Evolutionary conservation across 92 coral and sea anemone genomes (phyloP).

Genomic region (Parazoanthus darwini): DNA sequence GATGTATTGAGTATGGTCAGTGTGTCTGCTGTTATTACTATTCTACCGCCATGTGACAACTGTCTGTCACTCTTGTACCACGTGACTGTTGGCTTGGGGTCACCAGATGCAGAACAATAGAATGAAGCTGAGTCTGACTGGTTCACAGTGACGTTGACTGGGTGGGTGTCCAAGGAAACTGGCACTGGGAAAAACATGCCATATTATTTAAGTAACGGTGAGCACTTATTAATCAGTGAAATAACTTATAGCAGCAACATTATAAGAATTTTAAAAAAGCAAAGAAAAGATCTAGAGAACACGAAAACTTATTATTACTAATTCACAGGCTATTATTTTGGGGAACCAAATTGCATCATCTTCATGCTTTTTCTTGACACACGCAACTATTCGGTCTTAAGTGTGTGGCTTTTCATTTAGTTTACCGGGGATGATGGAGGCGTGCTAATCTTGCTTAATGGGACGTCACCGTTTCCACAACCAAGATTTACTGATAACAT

Average conservation of each 20-base stretch:
- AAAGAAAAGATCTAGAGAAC: not conserved
- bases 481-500: too few species aligned
- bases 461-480: too few species aligned
- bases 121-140: constrained; percentile 84
- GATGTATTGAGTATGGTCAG: constrained; percentile 57
- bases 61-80: constrained; percentile 73
- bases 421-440: too few species aligned
- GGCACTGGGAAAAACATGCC: constrained; percentile 64
- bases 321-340: too few species aligned
- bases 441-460: too few species aligned
- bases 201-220: not conserved
- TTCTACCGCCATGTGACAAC: constrained; percentile 67
- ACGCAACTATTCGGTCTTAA: too few species aligned
- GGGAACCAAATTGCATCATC: too few species aligned
- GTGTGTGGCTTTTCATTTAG: too few species aligned
- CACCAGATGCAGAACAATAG: constrained; percentile 86
- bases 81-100: constrained; percentile 84
- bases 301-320: not conserved
- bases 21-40: constrained; percentile 62
- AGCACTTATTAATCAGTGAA: not conserved
- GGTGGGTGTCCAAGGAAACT: constrained; percentile 67
- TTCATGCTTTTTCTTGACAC: too few species aligned
- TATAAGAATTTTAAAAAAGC: not conserved
- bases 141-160: constrained; percentile 88
- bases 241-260: not conserved